These are phyloP conservation scores for Abscondita cerata DNA, from an alignment of 2,888 invertebrate species.

Conservation along the genomic window DNA sequence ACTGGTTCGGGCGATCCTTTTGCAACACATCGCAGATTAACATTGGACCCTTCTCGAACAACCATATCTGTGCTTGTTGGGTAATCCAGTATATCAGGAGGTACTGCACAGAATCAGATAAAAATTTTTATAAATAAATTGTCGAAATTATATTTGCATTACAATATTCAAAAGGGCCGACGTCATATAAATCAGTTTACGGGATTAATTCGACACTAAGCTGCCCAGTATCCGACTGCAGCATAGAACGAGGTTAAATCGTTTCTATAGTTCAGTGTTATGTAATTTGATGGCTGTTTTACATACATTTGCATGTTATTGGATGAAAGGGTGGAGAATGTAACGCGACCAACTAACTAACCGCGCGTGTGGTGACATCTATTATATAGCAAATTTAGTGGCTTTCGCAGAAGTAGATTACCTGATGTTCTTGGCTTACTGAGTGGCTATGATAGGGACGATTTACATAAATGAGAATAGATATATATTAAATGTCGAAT, in stretches of 20 bases:
- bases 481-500: conserved; percentile 18
- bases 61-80: conserved; percentile 86
- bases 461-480: conserved; percentile 29
- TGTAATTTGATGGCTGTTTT: conserved; percentile 57
- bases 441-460: conserved; percentile 30
- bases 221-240: conserved; percentile 39
- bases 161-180: conserved; percentile 33
- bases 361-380: conserved; percentile 46
- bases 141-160: conserved; percentile 31
- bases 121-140: conserved; percentile 31
- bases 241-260: conserved; percentile 43
- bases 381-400: conserved; percentile 48
- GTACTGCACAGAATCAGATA: conserved; percentile 62
- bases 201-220: conserved; percentile 43
- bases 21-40: conserved; percentile 85
- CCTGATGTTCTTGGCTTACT: conserved; percentile 42
- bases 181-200: conserved; percentile 47
- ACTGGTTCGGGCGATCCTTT: conserved; percentile 86
- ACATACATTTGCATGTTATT: conserved; percentile 58
- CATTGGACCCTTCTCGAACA: conserved; percentile 84
- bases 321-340: conserved; percentile 45
- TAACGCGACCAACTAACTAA: conserved; percentile 42
- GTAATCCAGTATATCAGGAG: conserved; percentile 82
- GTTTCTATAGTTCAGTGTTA: conserved; percentile 51
- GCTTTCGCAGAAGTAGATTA: conserved; percentile 46